Evolutionary conservation across 1,140 invertebrate species (phyloP).

Genomic region (Plutomurus gul): DNA sequence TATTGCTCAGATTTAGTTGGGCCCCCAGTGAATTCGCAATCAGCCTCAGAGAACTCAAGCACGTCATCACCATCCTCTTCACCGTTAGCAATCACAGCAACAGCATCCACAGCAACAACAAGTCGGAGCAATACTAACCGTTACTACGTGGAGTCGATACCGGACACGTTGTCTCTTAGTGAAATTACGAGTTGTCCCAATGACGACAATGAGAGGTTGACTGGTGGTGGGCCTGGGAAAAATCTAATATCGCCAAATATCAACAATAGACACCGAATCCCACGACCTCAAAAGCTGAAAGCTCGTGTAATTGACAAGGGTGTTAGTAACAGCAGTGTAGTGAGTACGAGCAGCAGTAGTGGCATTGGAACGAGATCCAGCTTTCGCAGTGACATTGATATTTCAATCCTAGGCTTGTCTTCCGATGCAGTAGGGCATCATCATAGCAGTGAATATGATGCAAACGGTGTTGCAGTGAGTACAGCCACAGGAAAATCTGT

Average conservation of each 20-base stretch:
- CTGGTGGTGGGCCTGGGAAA: background rate
- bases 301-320: background rate
- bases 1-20: conserved; percentile 37
- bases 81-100: background rate
- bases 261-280: background rate
- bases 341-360: too few relatives aligned
- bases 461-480: background rate
- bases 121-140: background rate
- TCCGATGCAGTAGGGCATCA: background rate
- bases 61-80: too few relatives aligned
- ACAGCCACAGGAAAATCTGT: too few relatives aligned
- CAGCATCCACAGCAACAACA: background rate
- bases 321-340: background rate
- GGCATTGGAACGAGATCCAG: background rate
- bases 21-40: background rate
- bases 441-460: background rate
- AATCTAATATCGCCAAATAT: background rate
- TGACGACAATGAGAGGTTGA: background rate
- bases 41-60: too few relatives aligned
- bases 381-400: conserved; percentile 3
- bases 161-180: background rate
- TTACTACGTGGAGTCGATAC: background rate
- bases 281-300: background rate
- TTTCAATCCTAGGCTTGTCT: background rate
- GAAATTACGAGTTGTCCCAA: conserved; percentile 4